phyloP scores from a whole-genome alignment of 1,140 invertebrate species.

The Drosophila nikananu region DNA sequence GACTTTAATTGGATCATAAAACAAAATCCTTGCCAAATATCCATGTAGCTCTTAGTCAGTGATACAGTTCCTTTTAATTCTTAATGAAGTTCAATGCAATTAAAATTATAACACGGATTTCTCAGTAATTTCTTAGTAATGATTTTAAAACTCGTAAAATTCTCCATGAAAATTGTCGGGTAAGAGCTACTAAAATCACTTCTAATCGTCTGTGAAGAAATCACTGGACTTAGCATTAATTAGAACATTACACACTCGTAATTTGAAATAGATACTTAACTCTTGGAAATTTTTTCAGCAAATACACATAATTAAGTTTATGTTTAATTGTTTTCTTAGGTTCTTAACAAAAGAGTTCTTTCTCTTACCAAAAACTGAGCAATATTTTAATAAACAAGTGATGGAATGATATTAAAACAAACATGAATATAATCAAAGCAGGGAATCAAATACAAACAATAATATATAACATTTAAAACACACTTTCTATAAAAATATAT shows the following conservation, averaged over 20 bases:
- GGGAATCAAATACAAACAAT: too few relatives aligned
- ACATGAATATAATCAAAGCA: too few relatives aligned
- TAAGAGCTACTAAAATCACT: background rate
- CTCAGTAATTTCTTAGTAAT: background rate
- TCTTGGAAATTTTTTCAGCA: too few relatives aligned
- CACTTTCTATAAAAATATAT: too few relatives aligned
- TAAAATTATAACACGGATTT: slow-evolving; percentile 21
- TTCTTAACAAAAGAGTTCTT: too few relatives aligned
- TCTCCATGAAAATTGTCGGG: background rate
- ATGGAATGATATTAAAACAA: too few relatives aligned
- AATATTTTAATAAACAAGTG: too few relatives aligned
- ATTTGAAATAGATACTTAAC: background rate
- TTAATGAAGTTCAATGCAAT: slow-evolving; percentile 46
- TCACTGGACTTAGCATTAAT: background rate
- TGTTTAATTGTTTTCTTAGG: too few relatives aligned
- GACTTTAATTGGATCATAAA: slow-evolving; percentile 65
- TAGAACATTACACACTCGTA: background rate
- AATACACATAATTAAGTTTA: too few relatives aligned
- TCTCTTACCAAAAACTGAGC: too few relatives aligned
- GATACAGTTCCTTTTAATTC: slow-evolving; percentile 31
- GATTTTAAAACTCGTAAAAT: slow-evolving; percentile 11
- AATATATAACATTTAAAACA: too few relatives aligned
- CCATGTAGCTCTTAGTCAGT: background rate
- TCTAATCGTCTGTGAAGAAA: slow-evolving; percentile 7
- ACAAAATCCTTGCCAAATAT: slow-evolving; percentile 36